phyloP scores from a whole-genome alignment of 2,797 vertebrate species.

The Pseudochromis fuscus region DNA sequence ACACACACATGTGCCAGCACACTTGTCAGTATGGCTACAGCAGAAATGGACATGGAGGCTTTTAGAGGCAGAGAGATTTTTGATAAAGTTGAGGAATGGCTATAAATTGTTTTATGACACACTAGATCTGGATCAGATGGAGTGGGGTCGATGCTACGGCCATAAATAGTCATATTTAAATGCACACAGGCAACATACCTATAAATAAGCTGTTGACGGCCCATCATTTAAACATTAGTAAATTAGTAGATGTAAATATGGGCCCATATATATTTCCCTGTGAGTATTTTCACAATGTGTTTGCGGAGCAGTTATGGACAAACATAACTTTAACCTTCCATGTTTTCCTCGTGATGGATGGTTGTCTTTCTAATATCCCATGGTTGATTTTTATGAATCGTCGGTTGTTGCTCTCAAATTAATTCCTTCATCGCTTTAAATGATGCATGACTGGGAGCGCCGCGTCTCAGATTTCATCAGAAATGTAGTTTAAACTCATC shows the following conservation, averaged over 20 bases:
- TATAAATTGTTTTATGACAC: constrained; percentile 50
- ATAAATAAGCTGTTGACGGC: constrained; percentile 27
- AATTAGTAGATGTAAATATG: constrained; percentile 56
- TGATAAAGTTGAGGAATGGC: constrained; percentile 21
- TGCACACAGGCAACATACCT: constrained; percentile 9
- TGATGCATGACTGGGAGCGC: constrained; percentile 64
- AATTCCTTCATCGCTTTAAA: constrained; percentile 66
- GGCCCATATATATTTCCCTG: constrained; percentile 5
- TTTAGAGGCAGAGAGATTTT: constrained; percentile 48
- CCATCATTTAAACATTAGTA: constrained; percentile 29
- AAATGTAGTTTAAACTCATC: constrained; percentile 46
- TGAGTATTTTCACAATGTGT: no score
- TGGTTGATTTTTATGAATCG: constrained; percentile 53
- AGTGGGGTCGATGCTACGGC: not conserved
- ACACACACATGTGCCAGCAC: constrained; percentile 19
- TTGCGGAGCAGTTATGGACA: not conserved
- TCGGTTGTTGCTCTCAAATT: constrained; percentile 59
- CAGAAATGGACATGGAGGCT: constrained; percentile 27
- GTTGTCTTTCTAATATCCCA: constrained; percentile 52
- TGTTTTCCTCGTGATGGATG: constrained; percentile 25
- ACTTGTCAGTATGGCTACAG: constrained; percentile 72
- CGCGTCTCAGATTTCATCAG: constrained; percentile 19
- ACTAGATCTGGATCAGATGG: constrained; percentile 38
- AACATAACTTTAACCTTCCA: constrained; percentile 22
- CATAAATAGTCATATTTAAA: constrained; percentile 29